A percentile compares a stretch with the other conserved stretches of the same genome.
Conservation (phyloP, 1,140 invertebrate genomes). For the Chrysopa pallens region DNA sequence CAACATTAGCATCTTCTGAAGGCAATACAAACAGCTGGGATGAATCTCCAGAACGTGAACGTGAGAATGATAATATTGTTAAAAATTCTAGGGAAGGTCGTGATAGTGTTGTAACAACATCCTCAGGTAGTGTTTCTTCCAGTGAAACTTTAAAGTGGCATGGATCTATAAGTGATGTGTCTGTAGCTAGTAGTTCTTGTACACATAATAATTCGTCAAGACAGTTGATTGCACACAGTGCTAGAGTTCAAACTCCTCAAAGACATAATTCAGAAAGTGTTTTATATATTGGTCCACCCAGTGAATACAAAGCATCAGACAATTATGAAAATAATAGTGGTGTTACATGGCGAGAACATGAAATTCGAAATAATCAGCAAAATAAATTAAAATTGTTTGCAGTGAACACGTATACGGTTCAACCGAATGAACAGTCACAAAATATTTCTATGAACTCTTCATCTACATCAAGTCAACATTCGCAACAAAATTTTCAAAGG, state of each 20-base stretch:
- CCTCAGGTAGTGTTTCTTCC: conserved; percentile 50
- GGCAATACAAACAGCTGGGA: conserved; percentile 22
- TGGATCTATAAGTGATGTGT: conserved; percentile 58
- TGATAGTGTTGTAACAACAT: conserved; percentile 48
- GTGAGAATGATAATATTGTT: conserved; percentile 3
- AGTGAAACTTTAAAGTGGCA: conserved; percentile 72
- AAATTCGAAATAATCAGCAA: conserved; percentile 21
- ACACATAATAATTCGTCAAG: conserved; percentile 20
- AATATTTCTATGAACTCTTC: not conserved
- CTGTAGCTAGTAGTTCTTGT: conserved; percentile 33
- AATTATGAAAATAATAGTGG: conserved; percentile 7
- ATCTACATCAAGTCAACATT: too few species aligned
- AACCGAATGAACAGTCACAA: conserved; percentile 14
- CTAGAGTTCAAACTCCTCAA: conserved; percentile 60
- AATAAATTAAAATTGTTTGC: conserved; percentile 33
- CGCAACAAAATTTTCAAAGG: too few species aligned
- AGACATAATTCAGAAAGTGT: conserved; percentile 66
- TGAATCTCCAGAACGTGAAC: conserved; percentile 23
- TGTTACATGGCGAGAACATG: conserved; percentile 15
- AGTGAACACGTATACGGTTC: conserved; percentile 37
- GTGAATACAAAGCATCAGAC: not conserved
- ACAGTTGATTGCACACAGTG: conserved; percentile 60
- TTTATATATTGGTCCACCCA: conserved; percentile 35
- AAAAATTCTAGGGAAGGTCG: conserved; percentile 24
- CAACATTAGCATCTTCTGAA: conserved; percentile 23